A percentile compares a stretch with the other conserved stretches of the same genome.
These are phyloP conservation scores for Zapus hudsonius DNA, from an alignment of 2,113 vertebrate species.

Conservation along the genomic window DNA sequence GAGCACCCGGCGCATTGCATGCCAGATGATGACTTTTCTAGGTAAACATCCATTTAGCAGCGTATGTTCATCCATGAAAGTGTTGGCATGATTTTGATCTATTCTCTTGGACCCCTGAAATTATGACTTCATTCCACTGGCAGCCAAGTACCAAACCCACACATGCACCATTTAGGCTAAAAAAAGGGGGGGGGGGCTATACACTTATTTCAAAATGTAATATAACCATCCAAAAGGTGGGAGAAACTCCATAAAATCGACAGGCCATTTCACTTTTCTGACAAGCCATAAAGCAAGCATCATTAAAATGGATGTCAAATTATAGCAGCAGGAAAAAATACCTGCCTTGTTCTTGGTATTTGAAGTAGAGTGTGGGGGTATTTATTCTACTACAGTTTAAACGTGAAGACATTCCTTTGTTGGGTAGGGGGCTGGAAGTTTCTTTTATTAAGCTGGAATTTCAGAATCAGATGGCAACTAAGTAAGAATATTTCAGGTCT, in stretches of 20 bases:
- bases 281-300: slow-evolving; percentile 81
- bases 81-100: slow-evolving; percentile 82
- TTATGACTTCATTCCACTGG: slow-evolving; percentile 75
- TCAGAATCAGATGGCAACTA: slow-evolving; percentile 39
- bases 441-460: slow-evolving; percentile 55
- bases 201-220: slow-evolving; percentile 70
- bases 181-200: slow-evolving; percentile 50
- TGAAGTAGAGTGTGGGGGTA: slow-evolving; percentile 40
- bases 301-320: slow-evolving; percentile 82
- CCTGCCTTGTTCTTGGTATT: slow-evolving; percentile 71
- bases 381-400: slow-evolving; percentile 60
- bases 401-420: slow-evolving; percentile 46
- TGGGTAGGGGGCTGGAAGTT: not conserved
- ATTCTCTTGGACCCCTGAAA: slow-evolving; percentile 81
- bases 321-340: slow-evolving; percentile 64
- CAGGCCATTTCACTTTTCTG: slow-evolving; percentile 80
- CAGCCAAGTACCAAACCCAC: slow-evolving; percentile 74
- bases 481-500: slow-evolving; percentile 48
- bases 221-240: slow-evolving; percentile 78
- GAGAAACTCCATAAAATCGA: slow-evolving; percentile 80
- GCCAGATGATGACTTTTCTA: slow-evolving; percentile 89
- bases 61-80: slow-evolving; percentile 83
- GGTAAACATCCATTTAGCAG: slow-evolving; percentile 89
- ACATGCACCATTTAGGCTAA: slow-evolving; percentile 70
- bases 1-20: slow-evolving; percentile 84